A percentile compares a stretch with the other conserved stretches of the same genome.
phyloP scores from a whole-genome alignment of 2,113 vertebrate species.

The Polypterus senegalus region DNA sequence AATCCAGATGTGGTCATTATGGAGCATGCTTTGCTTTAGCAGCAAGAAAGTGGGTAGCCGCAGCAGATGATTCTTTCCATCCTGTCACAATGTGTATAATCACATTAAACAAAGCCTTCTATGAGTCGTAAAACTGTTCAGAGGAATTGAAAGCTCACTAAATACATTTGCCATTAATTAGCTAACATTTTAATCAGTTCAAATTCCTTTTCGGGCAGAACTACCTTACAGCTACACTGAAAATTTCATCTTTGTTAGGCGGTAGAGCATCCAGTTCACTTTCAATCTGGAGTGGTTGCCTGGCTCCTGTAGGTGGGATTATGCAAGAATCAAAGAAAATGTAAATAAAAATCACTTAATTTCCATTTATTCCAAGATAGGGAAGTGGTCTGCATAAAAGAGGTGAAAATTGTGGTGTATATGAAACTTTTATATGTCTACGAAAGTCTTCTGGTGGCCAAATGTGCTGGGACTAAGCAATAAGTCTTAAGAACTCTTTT shows the following conservation, averaged over 20 bases:
- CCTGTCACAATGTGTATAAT: constrained; percentile 4
- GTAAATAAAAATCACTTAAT: too few species aligned
- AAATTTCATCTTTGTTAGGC: background rate
- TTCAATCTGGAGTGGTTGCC: too few species aligned
- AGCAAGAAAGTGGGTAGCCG: background rate
- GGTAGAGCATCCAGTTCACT: too few species aligned
- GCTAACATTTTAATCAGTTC: background rate
- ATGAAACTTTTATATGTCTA: too few species aligned
- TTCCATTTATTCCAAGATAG: too few species aligned
- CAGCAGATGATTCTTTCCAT: background rate
- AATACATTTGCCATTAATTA: constrained; percentile 1
- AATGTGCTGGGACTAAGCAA: too few species aligned
- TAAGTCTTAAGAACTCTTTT: too few species aligned
- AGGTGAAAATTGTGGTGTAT: too few species aligned
- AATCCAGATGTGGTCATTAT: background rate
- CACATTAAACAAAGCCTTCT: background rate
- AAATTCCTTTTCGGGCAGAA: constrained; percentile 1
- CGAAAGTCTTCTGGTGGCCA: too few species aligned
- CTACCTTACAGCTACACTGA: background rate
- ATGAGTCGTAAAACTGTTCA: background rate
- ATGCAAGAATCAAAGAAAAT: too few species aligned
- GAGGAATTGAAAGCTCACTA: constrained; percentile 6
- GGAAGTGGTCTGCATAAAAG: too few species aligned
- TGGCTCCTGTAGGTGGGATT: too few species aligned
- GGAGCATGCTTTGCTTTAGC: background rate